Percentiles rank a stretch among this genome's conserved stretches.
Evolutionary conservation across 2,113 vertebrate genomes (phyloP).

Genomic region (Cricetomys ansorgei): DNA sequence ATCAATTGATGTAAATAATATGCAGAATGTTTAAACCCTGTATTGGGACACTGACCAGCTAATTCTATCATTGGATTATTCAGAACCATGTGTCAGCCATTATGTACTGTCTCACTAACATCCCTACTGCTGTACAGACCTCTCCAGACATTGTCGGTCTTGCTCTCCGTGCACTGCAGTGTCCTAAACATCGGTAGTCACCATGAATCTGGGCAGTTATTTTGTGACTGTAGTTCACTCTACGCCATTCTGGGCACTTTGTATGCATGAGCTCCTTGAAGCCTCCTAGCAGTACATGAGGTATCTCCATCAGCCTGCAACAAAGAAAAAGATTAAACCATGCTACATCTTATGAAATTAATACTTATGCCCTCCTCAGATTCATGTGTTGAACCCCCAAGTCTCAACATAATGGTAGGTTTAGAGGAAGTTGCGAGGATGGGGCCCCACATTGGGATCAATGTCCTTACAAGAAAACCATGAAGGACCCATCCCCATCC

Average conservation of each 20-base stretch:
- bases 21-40: not conserved
- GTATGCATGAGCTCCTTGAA: not conserved
- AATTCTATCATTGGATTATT: not conserved
- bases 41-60: not conserved
- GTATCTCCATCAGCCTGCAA: not conserved
- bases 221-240: not conserved
- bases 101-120: not conserved
- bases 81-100: not conserved
- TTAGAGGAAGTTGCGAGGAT: not conserved
- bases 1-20: not conserved
- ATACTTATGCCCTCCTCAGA: not conserved
- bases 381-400: not conserved
- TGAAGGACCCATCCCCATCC: not conserved
- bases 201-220: not conserved
- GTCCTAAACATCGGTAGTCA: not conserved
- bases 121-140: not conserved
- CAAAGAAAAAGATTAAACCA: not conserved
- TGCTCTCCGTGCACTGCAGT: not conserved
- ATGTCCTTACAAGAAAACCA: not conserved
- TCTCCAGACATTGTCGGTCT: not conserved
- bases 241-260: not conserved
- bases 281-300: not conserved
- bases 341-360: not conserved
- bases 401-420: not conserved
- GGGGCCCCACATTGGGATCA: not conserved